Conservation (phyloP, 2,797 vertebrate species). For the Sebastes vulpes region DNA sequence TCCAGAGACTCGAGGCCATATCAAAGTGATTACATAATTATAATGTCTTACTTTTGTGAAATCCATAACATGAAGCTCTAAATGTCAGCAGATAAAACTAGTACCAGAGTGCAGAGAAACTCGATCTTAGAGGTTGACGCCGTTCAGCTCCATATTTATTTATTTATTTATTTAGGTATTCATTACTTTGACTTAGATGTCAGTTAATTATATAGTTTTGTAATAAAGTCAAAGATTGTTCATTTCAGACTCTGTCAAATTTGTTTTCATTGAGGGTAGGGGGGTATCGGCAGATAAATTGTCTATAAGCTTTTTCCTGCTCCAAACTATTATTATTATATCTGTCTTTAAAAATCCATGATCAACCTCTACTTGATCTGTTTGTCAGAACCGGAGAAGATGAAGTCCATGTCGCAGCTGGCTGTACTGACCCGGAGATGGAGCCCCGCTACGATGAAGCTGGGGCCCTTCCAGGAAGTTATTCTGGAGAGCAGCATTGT, state of each 20-base stretch:
- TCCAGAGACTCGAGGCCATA: neutral
- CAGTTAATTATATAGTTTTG: no score
- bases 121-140: neutral
- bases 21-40: neutral
- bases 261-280: no score
- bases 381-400: conserved; percentile 92
- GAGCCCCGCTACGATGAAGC: conserved; percentile 93
- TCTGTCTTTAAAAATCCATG: no score
- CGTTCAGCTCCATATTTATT: no score
- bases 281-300: no score
- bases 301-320: no score
- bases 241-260: no score
- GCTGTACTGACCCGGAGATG: conserved; percentile 93
- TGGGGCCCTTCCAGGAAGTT: conserved; percentile 95
- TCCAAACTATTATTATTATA: no score
- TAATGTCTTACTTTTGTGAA: neutral
- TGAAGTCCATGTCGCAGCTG: conserved; percentile 99
- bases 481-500: conserved; percentile 98
- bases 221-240: no score
- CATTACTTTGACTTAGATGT: no score
- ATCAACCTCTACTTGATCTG: neutral
- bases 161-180: no score
- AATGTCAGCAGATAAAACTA: neutral
- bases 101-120: neutral
- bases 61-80: neutral